A percentile compares a stretch with the other conserved stretches of the same genome.
phyloP scores from a whole-genome alignment of 2,888 invertebrate genomes.

The Catocala sponsa region DNA sequence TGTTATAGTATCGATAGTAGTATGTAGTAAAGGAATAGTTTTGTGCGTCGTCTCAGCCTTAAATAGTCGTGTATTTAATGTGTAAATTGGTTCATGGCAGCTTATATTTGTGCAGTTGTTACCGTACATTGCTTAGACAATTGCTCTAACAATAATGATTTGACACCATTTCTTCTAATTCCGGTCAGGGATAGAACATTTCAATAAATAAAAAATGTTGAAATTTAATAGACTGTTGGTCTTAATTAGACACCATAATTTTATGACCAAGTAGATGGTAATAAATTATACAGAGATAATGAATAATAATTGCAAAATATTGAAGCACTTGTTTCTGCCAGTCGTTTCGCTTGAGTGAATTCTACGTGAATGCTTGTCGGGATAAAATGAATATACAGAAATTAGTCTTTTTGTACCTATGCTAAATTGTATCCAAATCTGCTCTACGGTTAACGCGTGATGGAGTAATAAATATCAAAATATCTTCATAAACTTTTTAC shows the following conservation, averaged over 20 bases:
- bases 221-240: conserved; percentile 33
- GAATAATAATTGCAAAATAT: conserved; percentile 3
- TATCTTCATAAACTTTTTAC: too few relatives aligned
- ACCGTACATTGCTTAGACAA: conserved; percentile 62
- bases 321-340: neutral
- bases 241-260: conserved; percentile 26
- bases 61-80: conserved; percentile 68
- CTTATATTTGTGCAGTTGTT: conserved; percentile 76
- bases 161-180: conserved; percentile 74
- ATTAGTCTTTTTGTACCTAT: too few relatives aligned
- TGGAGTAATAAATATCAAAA: too few relatives aligned
- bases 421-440: too few relatives aligned
- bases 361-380: too few relatives aligned
- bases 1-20: conserved; percentile 1
- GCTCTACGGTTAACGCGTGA: too few relatives aligned
- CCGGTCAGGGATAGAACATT: conserved; percentile 69
- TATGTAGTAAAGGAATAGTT: conserved; percentile 27
- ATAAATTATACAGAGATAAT: conserved; percentile 6
- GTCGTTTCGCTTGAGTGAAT: too few relatives aligned
- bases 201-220: conserved; percentile 53
- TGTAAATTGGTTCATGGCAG: conserved; percentile 79
- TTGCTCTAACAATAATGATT: conserved; percentile 67
- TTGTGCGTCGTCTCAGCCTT: conserved; percentile 45
- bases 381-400: too few relatives aligned
- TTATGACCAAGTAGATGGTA: conserved; percentile 6